A percentile compares a stretch with the other conserved stretches of the same genome.
phyloP scores from a whole-genome alignment of 2,888 invertebrate genomes.

The Parnassius apollo region DNA sequence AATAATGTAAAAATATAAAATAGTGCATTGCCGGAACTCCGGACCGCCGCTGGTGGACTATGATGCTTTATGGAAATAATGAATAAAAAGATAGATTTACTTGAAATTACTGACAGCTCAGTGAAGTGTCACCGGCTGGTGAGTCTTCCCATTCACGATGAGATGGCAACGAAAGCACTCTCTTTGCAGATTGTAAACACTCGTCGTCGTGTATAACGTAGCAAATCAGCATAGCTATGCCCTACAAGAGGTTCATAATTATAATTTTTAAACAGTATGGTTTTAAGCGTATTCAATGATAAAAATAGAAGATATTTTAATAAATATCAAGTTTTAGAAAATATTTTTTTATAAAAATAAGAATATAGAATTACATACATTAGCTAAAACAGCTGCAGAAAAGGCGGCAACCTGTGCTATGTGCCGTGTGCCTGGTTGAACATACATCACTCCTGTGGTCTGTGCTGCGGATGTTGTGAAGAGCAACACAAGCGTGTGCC shows the following conservation, averaged over 20 bases:
- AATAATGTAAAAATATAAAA: not conserved
- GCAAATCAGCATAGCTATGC: constrained; percentile 79
- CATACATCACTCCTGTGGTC: constrained; percentile 65
- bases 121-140: constrained; percentile 80
- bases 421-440: constrained; percentile 59
- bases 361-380: constrained; percentile 44
- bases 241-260: constrained; percentile 53
- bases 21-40: not conserved
- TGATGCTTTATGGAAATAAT: not conserved
- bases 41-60: too few relatives aligned
- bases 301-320: too few relatives aligned
- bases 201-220: constrained; percentile 82
- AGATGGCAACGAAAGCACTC: constrained; percentile 55
- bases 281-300: too few relatives aligned
- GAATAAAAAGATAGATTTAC: constrained; percentile 4
- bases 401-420: constrained; percentile 54
- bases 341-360: not conserved
- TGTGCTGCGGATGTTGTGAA: constrained; percentile 60
- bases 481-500: constrained; percentile 61
- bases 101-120: constrained; percentile 77
- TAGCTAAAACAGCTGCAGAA: constrained; percentile 59
- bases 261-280: too few relatives aligned
- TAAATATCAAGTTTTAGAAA: too few relatives aligned
- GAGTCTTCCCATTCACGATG: constrained; percentile 74
- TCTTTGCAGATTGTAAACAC: constrained; percentile 67